phyloP scores from a whole-genome alignment of 1,140 invertebrate genomes.

The Caenorhabditis inopinata region DNA sequence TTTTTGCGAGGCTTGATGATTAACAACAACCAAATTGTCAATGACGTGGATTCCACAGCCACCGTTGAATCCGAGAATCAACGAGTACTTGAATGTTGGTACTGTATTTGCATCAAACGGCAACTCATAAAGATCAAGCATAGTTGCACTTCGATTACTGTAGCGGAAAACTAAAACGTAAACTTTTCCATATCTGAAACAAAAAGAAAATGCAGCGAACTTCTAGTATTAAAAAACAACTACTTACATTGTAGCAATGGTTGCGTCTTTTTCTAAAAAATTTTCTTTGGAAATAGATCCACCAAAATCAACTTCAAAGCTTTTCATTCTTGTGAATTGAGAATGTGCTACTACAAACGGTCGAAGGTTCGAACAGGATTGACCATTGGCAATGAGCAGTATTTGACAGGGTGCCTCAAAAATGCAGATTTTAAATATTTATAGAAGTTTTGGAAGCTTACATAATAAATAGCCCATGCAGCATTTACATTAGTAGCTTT shows the following conservation, averaged over 20 bases:
- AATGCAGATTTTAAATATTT: not conserved
- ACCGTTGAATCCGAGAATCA: constrained; percentile 18
- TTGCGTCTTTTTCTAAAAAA: constrained; percentile 26
- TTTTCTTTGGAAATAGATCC: constrained; percentile 13
- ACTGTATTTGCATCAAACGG: not conserved
- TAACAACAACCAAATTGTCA: constrained; percentile 33
- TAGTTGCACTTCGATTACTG: constrained; percentile 13
- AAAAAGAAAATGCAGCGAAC: not conserved
- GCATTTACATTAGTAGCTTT: constrained; percentile 22
- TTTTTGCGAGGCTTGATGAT: constrained; percentile 26
- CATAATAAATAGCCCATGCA: constrained; percentile 38
- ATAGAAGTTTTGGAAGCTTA: not conserved
- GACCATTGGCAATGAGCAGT: not conserved
- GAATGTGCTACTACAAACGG: constrained; percentile 10
- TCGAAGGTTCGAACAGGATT: constrained; percentile 5
- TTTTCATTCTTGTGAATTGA: constrained; percentile 34
- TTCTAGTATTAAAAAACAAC: no score
- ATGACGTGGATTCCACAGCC: constrained; percentile 31
- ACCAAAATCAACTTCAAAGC: constrained; percentile 27
- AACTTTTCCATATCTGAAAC: constrained; percentile 25
- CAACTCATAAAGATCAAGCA: constrained; percentile 19
- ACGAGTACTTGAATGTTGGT: not conserved
- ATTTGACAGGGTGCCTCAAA: constrained; percentile 15
- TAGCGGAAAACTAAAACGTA: constrained; percentile 23
- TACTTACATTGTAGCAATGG: constrained; percentile 16